Base-by-base conservation (phyloP, 2,888 invertebrate species). In the Hedya salicella region DNA sequence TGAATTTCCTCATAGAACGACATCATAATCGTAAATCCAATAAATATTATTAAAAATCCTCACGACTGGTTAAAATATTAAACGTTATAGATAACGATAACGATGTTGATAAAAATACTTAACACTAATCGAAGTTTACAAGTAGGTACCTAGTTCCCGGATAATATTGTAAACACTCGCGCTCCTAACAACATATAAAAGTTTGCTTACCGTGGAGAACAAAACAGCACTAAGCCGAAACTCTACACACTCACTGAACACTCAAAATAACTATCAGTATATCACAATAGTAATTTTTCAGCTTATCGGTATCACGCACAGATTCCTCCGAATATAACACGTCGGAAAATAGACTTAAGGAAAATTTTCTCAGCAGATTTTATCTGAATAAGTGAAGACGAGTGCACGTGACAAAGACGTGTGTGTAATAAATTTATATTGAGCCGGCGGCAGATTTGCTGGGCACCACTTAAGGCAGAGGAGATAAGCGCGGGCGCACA, bases 391-490 rank as follows among this genome's bases (percentile, higher is more conserved):
- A 75, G 59, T 50, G 62, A 78, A 81, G 82, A 80, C 85, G 83
- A 76, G 83, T 81, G 84, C 78, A 72, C 85, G 79, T 81, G 80
- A 78, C 79, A 78, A 72, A 71, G 78, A 54, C 82, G 75, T 72
- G 77, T 77, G 80, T 77, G 86, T 85, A 87, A 88, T 89, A 88
- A 88, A 85, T 85, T 85, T 77, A 86, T 85, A 84, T 84, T 81
- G 86, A 81, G 79, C 73, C 78, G 76, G 78, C 79, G 75, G 76
- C 81, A 80, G 85, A 83, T 87, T 85, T 84, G 85, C 87, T 84
- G 80, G 84, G 81, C 78, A 75, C 85, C 82, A 85, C 83, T 82
- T 73, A 75, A 80, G 78, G 73, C 72, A 78, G 71, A 82, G 79
- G 65, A 69, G 69, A 75, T 72, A 72, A 73, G 75, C 77, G 74